A percentile compares a stretch with the other conserved stretches of the same genome.
Conservation (phyloP, 1,140 invertebrate genomes). For the Penaeus japonicus region DNA sequence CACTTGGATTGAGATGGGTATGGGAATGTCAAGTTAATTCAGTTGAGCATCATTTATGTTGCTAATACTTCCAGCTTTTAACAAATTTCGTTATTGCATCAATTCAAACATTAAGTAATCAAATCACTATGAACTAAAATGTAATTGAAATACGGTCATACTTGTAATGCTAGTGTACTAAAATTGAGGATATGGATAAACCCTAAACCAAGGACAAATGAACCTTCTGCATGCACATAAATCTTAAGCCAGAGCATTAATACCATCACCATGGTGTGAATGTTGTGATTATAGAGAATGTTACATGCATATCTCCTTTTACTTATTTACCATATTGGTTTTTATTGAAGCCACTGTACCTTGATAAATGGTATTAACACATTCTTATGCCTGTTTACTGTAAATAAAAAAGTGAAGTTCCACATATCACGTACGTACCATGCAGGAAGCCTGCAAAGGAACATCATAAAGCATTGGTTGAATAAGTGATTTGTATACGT, state of each 20-base stretch:
- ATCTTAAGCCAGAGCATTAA: neutral
- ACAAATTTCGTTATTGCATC: neutral
- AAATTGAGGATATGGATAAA: slow-evolving; percentile 3
- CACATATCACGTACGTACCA: too few species aligned
- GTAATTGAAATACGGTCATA: too few species aligned
- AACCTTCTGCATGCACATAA: slow-evolving; percentile 22
- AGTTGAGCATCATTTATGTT: neutral
- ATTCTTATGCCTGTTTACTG: too few species aligned
- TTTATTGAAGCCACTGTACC: too few species aligned
- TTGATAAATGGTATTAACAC: too few species aligned
- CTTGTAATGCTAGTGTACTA: neutral
- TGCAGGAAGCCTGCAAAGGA: too few species aligned
- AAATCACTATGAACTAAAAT: too few species aligned
- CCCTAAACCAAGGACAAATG: slow-evolving; percentile 13
- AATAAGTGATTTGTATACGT: neutral
- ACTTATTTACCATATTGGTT: too few species aligned
- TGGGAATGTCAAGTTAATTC: neutral
- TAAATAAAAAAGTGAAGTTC: too few species aligned
- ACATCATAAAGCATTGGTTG: neutral
- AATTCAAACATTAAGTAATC: neutral
- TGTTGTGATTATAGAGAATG: neutral
- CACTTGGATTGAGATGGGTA: neutral
- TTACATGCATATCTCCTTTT: too few species aligned
- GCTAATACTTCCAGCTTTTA: neutral
- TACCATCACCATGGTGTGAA: slow-evolving; percentile 18